Percentiles rank a stretch among this genome's conserved stretches.
These are phyloP conservation scores for Labeo calbasu DNA, from an alignment of 2,797 vertebrate genomes.

Conservation along the genomic window DNA sequence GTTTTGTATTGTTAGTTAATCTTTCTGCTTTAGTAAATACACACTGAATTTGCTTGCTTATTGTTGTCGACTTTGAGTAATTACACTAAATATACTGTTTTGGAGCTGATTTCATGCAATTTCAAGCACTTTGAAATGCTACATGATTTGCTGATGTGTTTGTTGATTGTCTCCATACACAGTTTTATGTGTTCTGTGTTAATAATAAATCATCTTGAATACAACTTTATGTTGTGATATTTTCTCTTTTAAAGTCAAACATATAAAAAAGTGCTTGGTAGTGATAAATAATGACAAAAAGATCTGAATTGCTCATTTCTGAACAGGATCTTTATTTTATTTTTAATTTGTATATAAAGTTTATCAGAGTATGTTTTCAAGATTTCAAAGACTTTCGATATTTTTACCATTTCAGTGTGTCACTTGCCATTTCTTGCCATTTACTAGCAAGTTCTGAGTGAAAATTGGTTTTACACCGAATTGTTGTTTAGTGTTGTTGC, in stretches of 20 bases:
- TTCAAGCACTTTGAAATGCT: background rate
- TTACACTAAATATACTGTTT: background rate
- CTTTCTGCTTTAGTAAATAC: constrained; percentile 2
- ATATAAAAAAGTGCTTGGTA: background rate
- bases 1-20: background rate
- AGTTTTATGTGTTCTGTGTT: background rate
- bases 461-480: background rate
- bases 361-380: background rate
- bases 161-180: too few relatives aligned
- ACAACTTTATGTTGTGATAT: background rate
- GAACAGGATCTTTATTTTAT: background rate
- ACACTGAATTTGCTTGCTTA: background rate
- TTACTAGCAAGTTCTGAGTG: background rate
- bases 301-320: background rate
- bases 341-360: background rate
- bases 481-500: background rate
- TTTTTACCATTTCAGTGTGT: background rate
- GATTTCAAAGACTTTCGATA: too few relatives aligned
- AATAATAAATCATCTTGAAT: background rate
- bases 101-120: background rate
- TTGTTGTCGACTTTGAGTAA: background rate
- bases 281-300: background rate
- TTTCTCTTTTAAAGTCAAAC: background rate
- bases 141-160: background rate
- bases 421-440: background rate